Percentiles rank a stretch among this genome's conserved stretches.
Conservation (phyloP, 2,797 vertebrate genomes). For the Poecilia gillii region DNA sequence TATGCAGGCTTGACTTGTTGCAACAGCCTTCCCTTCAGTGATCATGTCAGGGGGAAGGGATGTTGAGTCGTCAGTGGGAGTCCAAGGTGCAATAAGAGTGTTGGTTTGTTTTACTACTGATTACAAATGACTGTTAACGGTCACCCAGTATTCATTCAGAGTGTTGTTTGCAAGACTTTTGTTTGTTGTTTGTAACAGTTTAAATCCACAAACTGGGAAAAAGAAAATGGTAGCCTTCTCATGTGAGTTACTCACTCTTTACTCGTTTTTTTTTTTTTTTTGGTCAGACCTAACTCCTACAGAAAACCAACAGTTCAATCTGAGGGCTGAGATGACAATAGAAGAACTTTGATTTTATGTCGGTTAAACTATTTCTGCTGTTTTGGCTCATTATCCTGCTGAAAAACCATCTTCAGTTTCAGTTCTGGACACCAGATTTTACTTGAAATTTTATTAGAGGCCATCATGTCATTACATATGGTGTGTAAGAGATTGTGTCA, state of each 20-base stretch:
- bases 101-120: not conserved
- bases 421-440: not conserved
- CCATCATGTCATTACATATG: not conserved
- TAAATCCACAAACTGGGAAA: not conserved
- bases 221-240: not conserved
- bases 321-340: not conserved
- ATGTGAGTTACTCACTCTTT: not conserved
- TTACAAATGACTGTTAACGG: not conserved
- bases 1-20: constrained; percentile 2
- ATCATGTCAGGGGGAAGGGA: not conserved
- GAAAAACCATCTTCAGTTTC: not conserved
- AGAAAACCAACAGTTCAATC: too few species aligned
- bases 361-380: not conserved
- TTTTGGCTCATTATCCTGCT: not conserved
- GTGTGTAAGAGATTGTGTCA: not conserved
- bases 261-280: too few species aligned
- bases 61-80: not conserved
- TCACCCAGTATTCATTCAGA: not conserved
- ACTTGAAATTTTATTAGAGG: not conserved
- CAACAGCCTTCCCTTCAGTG: not conserved
- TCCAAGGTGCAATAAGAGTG: not conserved
- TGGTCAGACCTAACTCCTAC: too few species aligned
- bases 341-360: not conserved
- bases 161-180: not conserved
- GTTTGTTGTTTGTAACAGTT: not conserved